phyloP scores from a whole-genome alignment of 2,888 invertebrate species.

The Perithous albicinctus region DNA sequence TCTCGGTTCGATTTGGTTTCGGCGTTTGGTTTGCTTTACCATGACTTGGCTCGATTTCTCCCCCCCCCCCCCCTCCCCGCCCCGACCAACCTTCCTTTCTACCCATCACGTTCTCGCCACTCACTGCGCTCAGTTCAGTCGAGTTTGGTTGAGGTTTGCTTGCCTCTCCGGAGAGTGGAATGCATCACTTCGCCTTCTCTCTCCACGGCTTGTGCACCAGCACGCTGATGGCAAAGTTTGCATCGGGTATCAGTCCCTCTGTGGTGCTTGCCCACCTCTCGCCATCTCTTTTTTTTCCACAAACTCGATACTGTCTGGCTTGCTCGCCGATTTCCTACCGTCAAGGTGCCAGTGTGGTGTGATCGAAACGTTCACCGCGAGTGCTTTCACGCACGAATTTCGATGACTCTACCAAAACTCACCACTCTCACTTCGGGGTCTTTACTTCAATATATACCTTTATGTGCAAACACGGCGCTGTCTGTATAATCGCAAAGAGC shows the following conservation, averaged over 20 bases:
- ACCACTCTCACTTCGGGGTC: neutral
- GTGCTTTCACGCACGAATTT: conserved; percentile 11
- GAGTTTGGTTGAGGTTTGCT: conserved; percentile 42
- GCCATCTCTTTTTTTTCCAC: conserved; percentile 19
- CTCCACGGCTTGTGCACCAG: neutral
- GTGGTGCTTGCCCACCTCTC: conserved; percentile 20
- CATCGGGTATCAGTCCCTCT: conserved; percentile 21
- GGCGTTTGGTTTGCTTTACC: conserved; percentile 18
- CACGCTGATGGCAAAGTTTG: conserved; percentile 26
- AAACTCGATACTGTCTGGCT: conserved; percentile 21
- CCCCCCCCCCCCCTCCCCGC: no score
- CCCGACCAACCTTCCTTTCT: no score
- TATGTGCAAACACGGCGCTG: neutral
- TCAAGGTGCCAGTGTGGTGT: neutral
- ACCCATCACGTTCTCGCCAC: conserved; percentile 10
- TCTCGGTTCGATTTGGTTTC: conserved; percentile 21
- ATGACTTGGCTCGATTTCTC: conserved; percentile 10
- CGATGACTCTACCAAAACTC: conserved; percentile 7
- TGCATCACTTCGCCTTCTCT: conserved; percentile 20
- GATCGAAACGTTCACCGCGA: conserved; percentile 16
- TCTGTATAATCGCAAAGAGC: neutral
- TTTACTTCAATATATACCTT: neutral
- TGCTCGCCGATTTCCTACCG: neutral
- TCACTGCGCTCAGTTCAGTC: conserved; percentile 3
- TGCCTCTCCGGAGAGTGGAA: conserved; percentile 41